A percentile compares a stretch with the other conserved stretches of the same genome.
These are phyloP conservation scores for Candidula unifasciata DNA, from an alignment of 2,888 invertebrate species.

Conservation along the genomic window DNA sequence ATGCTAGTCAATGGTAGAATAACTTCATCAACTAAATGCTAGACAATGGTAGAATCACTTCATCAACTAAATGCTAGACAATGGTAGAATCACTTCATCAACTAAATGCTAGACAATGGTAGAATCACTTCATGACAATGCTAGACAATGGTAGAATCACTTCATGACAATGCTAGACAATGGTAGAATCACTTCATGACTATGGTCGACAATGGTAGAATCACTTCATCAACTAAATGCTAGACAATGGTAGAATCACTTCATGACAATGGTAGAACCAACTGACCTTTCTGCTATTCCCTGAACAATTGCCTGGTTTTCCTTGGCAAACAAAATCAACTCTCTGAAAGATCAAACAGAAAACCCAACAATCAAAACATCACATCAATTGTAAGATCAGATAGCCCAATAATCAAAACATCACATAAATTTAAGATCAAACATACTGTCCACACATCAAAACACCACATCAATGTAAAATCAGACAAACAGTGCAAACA, in stretches of 20 bases:
- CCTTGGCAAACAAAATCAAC: slow-evolving; percentile 86
- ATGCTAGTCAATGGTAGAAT: no score
- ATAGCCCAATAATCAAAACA: background rate
- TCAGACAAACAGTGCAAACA: background rate
- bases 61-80: no score
- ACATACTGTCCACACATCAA: background rate
- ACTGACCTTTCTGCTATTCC: slow-evolving; percentile 85
- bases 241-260: background rate
- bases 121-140: no score
- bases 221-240: background rate
- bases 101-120: no score
- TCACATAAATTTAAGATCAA: background rate
- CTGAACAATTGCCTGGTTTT: slow-evolving; percentile 86
- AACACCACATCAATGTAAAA: background rate
- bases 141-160: no score
- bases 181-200: no score
- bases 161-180: no score
- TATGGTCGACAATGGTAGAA: background rate
- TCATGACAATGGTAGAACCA: background rate
- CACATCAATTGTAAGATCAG: background rate
- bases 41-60: no score
- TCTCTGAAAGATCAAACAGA: slow-evolving; percentile 77
- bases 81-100: no score
- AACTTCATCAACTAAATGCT: no score
- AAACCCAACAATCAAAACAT: background rate